Evolutionary conservation across 1,140 invertebrate genomes (phyloP), one percentile per base, ranked within the genome.

Genomic region (Penaeus vannamei): DNA sequence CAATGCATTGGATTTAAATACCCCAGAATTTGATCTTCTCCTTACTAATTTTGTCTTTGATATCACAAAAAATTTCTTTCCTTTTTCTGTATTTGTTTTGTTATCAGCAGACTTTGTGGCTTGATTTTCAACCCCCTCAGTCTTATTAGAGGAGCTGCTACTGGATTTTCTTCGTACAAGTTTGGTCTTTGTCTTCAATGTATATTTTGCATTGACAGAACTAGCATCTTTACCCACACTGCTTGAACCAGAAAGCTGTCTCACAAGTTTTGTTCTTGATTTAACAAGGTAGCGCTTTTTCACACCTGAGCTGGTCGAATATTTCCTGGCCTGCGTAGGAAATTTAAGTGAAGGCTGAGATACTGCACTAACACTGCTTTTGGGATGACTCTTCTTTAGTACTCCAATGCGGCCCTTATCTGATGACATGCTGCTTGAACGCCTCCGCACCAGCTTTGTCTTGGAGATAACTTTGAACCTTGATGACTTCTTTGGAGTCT

Each of bases 1-100:
- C 69, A 64, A 23, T 59, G 0, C 22, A 36, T 62, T 64, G 59
- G 85, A 42, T 84, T 89, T 89, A n/a, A 84, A 79, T 14, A 59
- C 23, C 29, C 87, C 87, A 29, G 69, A 84, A 59, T 77, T 83
- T n/a, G 87, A 84, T 26, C 62, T 88, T 77, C 87, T 89, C 42
- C 87, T 84, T 1, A 89, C 72, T n/a, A 89, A 36, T 72, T 89
- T 89, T 12, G 87, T 89, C 72, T 89, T 84, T 12, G 87, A 89
- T 19, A 89, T n/a, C n/a, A 89, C 60, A n/a, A 64, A 46, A 36
- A 84, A 89, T 29, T 84, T 89, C 29, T 77, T 89, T n/a, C 84
- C 77, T 84, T 23, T 64, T 29, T 89, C 87, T 46, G 26, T 36
- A 62, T 80, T 60, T 77, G 72, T 26, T 26, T 64, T 85, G 46